A percentile compares a stretch with the other conserved stretches of the same genome.
phyloP scores from a whole-genome alignment of 2,888 invertebrate species.

The Thecophora atra region DNA sequence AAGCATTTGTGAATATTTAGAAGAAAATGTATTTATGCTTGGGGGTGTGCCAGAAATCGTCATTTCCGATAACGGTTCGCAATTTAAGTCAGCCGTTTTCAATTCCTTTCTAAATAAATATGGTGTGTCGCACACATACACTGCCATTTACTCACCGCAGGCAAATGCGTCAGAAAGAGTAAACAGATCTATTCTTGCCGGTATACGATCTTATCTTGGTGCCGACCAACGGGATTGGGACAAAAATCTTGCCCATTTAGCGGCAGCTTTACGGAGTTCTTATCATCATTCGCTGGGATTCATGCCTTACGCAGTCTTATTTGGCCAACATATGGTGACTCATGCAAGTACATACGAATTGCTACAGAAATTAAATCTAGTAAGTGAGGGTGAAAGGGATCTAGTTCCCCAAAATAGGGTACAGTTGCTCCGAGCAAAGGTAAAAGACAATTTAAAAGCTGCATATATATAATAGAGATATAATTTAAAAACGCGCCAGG shows the following conservation, averaged over 20 bases:
- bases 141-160: slow-evolving; percentile 38
- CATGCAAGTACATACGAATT: slow-evolving; percentile 34
- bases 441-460: slow-evolving; percentile 1
- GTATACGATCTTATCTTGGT: slow-evolving; percentile 26
- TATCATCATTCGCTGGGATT: slow-evolving; percentile 27
- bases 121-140: slow-evolving; percentile 38
- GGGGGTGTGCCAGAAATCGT: slow-evolving; percentile 37
- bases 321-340: slow-evolving; percentile 36
- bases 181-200: slow-evolving; percentile 27
- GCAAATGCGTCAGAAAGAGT: slow-evolving; percentile 39
- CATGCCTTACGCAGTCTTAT: slow-evolving; percentile 39
- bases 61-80: slow-evolving; percentile 35
- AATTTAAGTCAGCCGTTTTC: slow-evolving; percentile 33
- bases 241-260: too few relatives aligned
- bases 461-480: slow-evolving; percentile 3
- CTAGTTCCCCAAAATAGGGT: slow-evolving; percentile 1
- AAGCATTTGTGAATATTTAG: slow-evolving; percentile 29
- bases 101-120: slow-evolving; percentile 29
- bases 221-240: slow-evolving; percentile 38
- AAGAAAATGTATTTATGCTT: slow-evolving; percentile 15
- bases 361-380: slow-evolving; percentile 24
- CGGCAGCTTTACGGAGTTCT: too few relatives aligned
- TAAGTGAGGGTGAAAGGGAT: slow-evolving; percentile 25
- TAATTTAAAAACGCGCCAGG: not conserved
- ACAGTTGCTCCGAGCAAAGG: not conserved